phyloP scores from a whole-genome alignment of 2,113 vertebrate genomes.

The Lycaon pictus region DNA sequence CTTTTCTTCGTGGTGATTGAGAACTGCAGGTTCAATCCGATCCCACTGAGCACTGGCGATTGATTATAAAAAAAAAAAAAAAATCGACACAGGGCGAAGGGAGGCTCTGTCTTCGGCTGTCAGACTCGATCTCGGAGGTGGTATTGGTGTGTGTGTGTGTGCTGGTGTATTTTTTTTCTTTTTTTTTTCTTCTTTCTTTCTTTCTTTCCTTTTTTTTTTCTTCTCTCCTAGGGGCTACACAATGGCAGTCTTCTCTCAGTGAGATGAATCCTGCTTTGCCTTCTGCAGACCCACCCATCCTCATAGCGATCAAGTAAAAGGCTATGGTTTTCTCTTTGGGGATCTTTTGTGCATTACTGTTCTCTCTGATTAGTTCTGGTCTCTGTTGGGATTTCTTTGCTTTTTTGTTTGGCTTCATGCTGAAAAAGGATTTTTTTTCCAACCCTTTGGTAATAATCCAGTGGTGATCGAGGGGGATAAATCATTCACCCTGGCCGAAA shows the following conservation, averaged over 20 bases:
- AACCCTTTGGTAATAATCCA: slow-evolving; percentile 88
- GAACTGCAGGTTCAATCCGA: slow-evolving; percentile 87
- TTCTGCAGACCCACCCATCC: slow-evolving; percentile 97
- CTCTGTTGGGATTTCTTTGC: slow-evolving; percentile 88
- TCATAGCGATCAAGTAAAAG: slow-evolving; percentile 94
- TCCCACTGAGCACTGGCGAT: slow-evolving; percentile 86
- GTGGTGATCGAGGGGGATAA: slow-evolving; percentile 90
- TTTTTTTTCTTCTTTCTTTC: not conserved
- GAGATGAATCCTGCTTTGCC: slow-evolving; percentile 96
- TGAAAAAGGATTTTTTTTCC: slow-evolving; percentile 84
- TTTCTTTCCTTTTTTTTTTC: not conserved
- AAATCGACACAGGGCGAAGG: slow-evolving; percentile 85
- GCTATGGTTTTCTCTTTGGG: slow-evolving; percentile 94
- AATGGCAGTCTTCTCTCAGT: slow-evolving; percentile 94
- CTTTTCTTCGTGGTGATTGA: slow-evolving; percentile 84
- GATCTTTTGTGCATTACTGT: slow-evolving; percentile 91
- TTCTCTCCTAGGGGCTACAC: slow-evolving; percentile 90
- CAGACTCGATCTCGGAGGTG: slow-evolving; percentile 88
- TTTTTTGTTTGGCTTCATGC: slow-evolving; percentile 87
- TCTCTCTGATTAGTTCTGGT: slow-evolving; percentile 92
- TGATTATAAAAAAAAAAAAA: slow-evolving; percentile 83
- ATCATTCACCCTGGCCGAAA: slow-evolving; percentile 92
- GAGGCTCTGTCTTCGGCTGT: slow-evolving; percentile 87
- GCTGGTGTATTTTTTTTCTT: not conserved
- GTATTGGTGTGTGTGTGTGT: slow-evolving; percentile 83